Conservation (phyloP, 2,797 vertebrate genomes). For the Lithobates sylvaticus region DNA sequence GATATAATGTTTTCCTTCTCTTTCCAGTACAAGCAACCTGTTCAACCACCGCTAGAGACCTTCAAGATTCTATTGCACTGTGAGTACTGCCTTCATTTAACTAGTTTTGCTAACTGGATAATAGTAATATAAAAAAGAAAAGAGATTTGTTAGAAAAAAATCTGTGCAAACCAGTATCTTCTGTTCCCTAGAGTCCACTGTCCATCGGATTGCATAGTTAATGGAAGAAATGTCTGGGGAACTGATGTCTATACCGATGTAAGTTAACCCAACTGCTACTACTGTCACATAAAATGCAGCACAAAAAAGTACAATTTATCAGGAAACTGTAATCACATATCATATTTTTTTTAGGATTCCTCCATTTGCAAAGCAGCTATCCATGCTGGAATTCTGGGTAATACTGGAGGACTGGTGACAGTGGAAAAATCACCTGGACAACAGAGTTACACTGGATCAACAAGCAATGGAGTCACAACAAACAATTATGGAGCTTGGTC, state of each 20-base stretch:
- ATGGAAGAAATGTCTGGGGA: no score
- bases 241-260: no score
- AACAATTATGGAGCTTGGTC: background rate
- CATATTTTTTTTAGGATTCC: slow-evolving; percentile 2
- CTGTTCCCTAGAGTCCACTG: no score
- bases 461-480: slow-evolving; percentile 28
- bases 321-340: no score
- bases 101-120: background rate
- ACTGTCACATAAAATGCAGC: no score
- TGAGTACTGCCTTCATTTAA: background rate
- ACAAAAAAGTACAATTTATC: no score
- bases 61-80: background rate
- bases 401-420: background rate
- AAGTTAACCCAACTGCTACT: no score
- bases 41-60: background rate
- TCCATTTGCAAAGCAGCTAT: slow-evolving; percentile 10
- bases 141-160: no score
- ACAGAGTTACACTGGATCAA: background rate
- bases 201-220: no score
- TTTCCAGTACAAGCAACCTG: slow-evolving; percentile 5
- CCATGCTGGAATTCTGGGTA: background rate
- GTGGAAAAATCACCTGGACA: slow-evolving; percentile 6
- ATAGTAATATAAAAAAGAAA: background rate
- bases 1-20: no score
- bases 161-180: no score